Percentiles rank a stretch among this genome's conserved stretches.
These are phyloP conservation scores for Anseranas semipalmata DNA, from an alignment of 2,113 vertebrate species.

Conservation along the genomic window DNA sequence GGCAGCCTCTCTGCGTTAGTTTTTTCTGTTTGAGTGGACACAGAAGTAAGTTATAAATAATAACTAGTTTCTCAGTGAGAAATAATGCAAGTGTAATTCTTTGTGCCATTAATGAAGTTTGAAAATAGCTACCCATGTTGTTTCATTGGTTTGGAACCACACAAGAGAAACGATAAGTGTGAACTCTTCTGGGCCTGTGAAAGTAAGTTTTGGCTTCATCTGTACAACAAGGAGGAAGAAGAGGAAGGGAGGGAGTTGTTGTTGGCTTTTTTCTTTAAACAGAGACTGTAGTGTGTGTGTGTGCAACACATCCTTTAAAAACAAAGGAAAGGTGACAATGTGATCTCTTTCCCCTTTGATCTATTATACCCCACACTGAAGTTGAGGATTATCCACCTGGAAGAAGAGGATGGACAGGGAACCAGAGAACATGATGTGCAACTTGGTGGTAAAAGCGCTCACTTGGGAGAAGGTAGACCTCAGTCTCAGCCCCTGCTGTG, in stretches of 20 bases:
- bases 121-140: not conserved
- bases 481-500: accelerated
- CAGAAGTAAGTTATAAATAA: not conserved
- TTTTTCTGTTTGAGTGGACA: not conserved
- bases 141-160: not conserved
- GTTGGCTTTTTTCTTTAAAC: not conserved
- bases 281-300: accelerated
- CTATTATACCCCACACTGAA: not conserved
- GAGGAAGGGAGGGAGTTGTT: not conserved
- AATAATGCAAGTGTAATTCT: not conserved
- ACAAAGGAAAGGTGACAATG: not conserved
- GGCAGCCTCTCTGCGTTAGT: not conserved
- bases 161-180: not conserved
- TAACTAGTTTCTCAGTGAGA: not conserved
- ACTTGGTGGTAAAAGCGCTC: not conserved
- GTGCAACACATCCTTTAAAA: not conserved
- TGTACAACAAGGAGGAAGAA: not conserved
- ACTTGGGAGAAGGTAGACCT: not conserved
- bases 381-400: not conserved
- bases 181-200: not conserved
- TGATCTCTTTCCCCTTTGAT: not conserved
- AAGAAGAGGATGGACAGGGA: not conserved
- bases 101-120: not conserved
- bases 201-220: not conserved
- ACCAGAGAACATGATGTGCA: too few species aligned